A percentile compares a stretch with the other conserved stretches of the same genome.
These are phyloP conservation scores for Rhinoptilus africanus DNA, from an alignment of 2,113 vertebrate genomes.

Conservation along the genomic window DNA sequence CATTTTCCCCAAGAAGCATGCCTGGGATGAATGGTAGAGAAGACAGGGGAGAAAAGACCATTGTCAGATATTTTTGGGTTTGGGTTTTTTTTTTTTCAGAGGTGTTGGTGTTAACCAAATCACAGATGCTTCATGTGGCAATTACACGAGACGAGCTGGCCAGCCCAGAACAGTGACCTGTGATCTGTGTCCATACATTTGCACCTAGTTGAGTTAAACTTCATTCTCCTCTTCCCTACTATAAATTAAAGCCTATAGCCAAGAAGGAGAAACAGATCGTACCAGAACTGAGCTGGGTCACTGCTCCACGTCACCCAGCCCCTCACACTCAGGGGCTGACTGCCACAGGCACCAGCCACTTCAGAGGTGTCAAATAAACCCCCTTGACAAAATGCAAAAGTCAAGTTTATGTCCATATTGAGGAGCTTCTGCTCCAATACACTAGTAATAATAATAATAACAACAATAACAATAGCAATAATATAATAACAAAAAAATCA, in stretches of 20 bases:
- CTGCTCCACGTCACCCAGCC: not conserved
- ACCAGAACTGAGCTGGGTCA: rapidly evolving
- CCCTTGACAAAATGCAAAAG: not conserved
- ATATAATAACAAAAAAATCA: not conserved
- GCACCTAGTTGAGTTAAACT: not conserved
- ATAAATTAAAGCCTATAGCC: not conserved
- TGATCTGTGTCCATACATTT: rapidly evolving
- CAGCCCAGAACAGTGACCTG: too few species aligned
- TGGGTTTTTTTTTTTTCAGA: not conserved
- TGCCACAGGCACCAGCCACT: not conserved
- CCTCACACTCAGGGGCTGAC: not conserved
- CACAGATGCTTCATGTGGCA: not conserved
- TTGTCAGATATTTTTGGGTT: not conserved
- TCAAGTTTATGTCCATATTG: not conserved
- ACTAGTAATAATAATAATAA: not conserved
- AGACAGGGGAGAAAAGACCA: not conserved
- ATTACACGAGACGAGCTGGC: rapidly evolving
- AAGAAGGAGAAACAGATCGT: not conserved
- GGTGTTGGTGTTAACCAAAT: not conserved
- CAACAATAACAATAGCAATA: rapidly evolving
- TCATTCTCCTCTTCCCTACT: not conserved
- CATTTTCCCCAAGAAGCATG: rapidly evolving
- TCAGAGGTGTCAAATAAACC: not conserved
- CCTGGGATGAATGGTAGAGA: not conserved
- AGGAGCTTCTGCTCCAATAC: not conserved